Base-by-base conservation (phyloP, 2,113 vertebrate species). In the Tachysurus fulvidraco region DNA sequence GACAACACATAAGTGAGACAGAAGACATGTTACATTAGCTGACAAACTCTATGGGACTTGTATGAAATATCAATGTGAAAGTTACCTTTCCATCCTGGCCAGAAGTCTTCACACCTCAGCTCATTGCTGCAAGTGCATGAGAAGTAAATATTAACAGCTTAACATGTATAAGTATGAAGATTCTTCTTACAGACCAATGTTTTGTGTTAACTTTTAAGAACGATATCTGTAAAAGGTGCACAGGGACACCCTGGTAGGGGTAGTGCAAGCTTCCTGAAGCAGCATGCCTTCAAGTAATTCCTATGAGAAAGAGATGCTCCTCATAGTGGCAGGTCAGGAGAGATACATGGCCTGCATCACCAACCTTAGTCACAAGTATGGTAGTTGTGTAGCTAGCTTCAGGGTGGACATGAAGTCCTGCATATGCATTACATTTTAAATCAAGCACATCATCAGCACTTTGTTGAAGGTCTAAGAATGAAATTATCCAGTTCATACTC, bases 41-140 rank as follows among this genome's bases (percentile, higher is more conserved):
- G 52, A 57, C 9, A 5, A 11, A 65, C 11, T 74, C 11, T 25
- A 0, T 25, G 2, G 71, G 44, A 74, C 36, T 74, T 74, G 71
- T 74, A 46, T 44, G 19, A 25, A 0, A 1, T 1, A 10, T 73
- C 14, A 19, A 25, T n/a, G 21, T 50, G 10, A 81, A 83, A 65
- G 8, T 93, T 90, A 97, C 97, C 92, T 92, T 90, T 92, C 91
- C 96, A 96, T 8, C 92, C 85, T 0, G 88, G 86, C 94, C 95
- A 97, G 92, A 97, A 95, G 1, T 94, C 92, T 65, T 96, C 95
- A 79, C 86, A 80, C 55, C 91, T 94, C 41, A 98, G 88, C 57
- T 97, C 96, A 84, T 91, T 90, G 89, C 97, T 98, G 86, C 69
- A 54, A 83, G 85, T 90, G 50, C 88, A 12, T 78, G 23, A 83